Conservation (phyloP, 2,113 vertebrate species). For the Suncus etruscus region DNA sequence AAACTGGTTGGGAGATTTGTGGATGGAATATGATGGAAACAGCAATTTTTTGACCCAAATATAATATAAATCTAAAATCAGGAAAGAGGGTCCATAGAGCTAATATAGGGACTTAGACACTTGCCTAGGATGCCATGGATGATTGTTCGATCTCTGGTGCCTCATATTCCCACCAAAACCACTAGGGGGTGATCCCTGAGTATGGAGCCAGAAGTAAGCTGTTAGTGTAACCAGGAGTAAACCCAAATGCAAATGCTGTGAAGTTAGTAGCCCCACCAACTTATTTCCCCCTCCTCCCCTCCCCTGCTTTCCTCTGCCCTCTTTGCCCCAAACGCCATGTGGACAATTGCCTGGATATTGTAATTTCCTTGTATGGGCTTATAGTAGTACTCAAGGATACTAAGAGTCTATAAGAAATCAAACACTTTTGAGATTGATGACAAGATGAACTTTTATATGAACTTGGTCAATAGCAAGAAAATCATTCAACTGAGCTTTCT, state of each 20-base stretch:
- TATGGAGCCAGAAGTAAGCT: too few species aligned
- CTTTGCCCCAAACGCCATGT: background rate
- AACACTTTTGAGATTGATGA: background rate
- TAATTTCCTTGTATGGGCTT: background rate
- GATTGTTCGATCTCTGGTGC: too few species aligned
- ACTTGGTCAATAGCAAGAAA: background rate
- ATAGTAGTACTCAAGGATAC: background rate
- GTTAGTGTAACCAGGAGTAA: too few species aligned
- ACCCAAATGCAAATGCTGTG: background rate
- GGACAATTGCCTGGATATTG: background rate
- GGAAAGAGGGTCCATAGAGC: background rate
- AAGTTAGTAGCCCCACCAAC: too few species aligned
- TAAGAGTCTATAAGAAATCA: background rate
- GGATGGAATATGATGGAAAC: background rate
- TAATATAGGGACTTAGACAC: too few species aligned
- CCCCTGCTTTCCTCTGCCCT: background rate
- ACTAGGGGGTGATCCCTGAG: too few species aligned
- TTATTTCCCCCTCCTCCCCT: too few species aligned
- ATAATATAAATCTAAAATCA: background rate
- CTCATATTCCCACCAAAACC: too few species aligned
- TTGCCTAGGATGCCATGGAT: too few species aligned
- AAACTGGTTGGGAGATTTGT: background rate
- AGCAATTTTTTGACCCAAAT: background rate
- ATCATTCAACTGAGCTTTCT: background rate
- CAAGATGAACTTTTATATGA: background rate